phyloP scores from a whole-genome alignment of 2,113 vertebrate species.

The Ictalurus furcatus region DNA sequence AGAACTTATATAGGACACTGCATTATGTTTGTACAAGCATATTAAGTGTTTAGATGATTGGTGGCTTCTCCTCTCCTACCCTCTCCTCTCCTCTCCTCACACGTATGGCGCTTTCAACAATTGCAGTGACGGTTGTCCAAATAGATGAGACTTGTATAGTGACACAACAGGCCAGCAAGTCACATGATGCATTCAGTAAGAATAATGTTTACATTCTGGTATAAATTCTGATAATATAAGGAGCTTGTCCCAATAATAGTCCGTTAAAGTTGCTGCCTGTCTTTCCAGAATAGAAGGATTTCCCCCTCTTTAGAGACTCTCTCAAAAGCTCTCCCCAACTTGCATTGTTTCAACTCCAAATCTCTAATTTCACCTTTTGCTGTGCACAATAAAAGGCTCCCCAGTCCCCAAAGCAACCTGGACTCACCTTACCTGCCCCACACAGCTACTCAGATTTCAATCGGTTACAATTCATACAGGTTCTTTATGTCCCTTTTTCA shows the following conservation, averaged over 20 bases:
- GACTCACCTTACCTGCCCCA: conserved; percentile 59
- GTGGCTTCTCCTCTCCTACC: neutral
- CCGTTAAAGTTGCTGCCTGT: neutral
- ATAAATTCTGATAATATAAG: neutral
- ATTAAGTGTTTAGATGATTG: conserved; percentile 9
- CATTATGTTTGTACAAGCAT: conserved; percentile 22
- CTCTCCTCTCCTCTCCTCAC: neutral
- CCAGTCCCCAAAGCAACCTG: conserved; percentile 33
- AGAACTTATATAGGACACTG: neutral
- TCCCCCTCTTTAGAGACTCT: neutral
- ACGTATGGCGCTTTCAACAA: neutral
- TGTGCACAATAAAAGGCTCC: conserved; percentile 31
- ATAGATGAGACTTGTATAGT: conserved; percentile 24
- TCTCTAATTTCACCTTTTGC: conserved; percentile 58
- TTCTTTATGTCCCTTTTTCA: conserved; percentile 61
- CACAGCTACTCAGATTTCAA: conserved; percentile 66
- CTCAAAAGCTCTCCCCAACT: neutral
- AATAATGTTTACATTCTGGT: neutral
- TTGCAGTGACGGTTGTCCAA: conserved; percentile 7
- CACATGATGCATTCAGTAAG: neutral
- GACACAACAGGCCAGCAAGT: neutral
- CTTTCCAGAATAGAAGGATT: conserved; percentile 7
- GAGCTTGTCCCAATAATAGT: neutral
- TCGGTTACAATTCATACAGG: conserved; percentile 61
- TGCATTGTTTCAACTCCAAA: conserved; percentile 45